These are phyloP conservation scores for Melinopterus prodromus DNA, from an alignment of 2,888 invertebrate species.

Conservation along the genomic window DNA sequence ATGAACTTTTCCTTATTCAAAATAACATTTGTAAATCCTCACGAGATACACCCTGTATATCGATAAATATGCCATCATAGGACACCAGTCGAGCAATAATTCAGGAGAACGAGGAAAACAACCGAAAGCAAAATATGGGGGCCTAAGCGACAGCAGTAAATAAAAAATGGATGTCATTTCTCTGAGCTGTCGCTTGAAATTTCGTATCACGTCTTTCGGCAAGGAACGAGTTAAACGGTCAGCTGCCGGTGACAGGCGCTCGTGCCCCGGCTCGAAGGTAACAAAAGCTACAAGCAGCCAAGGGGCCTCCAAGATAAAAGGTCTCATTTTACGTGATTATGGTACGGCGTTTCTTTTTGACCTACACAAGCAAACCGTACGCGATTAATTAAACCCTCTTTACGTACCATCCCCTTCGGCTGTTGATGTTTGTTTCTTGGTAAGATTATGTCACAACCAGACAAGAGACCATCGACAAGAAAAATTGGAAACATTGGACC, in stretches of 20 bases:
- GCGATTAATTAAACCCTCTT: neutral
- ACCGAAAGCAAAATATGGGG: neutral
- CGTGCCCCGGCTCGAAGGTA: slow-evolving; percentile 43
- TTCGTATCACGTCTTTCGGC: slow-evolving; percentile 51
- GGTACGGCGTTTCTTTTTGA: neutral
- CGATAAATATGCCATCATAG: neutral
- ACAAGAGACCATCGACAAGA: too few species aligned
- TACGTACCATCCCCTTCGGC: neutral
- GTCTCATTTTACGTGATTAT: neutral
- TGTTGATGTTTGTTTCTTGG: too few species aligned
- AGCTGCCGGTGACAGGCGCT: slow-evolving; percentile 52
- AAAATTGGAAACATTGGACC: too few species aligned
- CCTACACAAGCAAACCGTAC: neutral
- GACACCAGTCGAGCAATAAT: neutral
- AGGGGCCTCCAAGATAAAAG: neutral
- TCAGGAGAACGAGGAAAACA: neutral
- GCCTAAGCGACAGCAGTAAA: slow-evolving; percentile 48
- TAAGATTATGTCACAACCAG: too few species aligned
- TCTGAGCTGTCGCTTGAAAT: slow-evolving; percentile 44
- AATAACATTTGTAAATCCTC: slow-evolving; percentile 19
- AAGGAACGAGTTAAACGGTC: slow-evolving; percentile 53
- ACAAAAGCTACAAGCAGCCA: slow-evolving; percentile 24
- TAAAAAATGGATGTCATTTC: slow-evolving; percentile 53
- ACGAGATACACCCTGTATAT: slow-evolving; percentile 13
- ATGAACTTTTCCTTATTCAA: too few species aligned